These are phyloP conservation scores for Pelusios castaneus DNA, from an alignment of 2,113 vertebrate species.

Conservation along the genomic window DNA sequence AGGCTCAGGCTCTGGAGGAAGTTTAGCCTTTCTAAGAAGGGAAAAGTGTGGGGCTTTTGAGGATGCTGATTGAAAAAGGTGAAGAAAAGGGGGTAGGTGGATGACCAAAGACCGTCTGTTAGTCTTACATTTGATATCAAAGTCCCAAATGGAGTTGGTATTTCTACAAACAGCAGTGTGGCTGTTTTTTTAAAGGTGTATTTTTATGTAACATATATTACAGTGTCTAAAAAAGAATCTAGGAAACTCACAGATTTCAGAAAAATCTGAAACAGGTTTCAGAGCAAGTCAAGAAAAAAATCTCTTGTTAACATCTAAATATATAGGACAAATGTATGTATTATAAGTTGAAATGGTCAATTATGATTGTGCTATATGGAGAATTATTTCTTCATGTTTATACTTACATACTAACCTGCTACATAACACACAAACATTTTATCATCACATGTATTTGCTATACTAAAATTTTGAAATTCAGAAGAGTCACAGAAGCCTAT, in stretches of 20 bases:
- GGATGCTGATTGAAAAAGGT: neutral
- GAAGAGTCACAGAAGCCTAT: slow-evolving; percentile 13
- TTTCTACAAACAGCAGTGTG: neutral
- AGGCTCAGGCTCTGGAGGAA: neutral
- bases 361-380: neutral
- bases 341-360: neutral
- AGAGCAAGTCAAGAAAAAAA: neutral
- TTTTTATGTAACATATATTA: neutral
- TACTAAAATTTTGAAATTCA: slow-evolving; percentile 10
- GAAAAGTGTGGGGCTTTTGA: neutral
- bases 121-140: neutral
- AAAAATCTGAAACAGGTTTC: neutral
- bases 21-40: neutral
- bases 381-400: neutral
- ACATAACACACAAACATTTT: neutral
- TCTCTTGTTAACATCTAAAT: neutral
- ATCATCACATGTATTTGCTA: neutral
- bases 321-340: neutral
- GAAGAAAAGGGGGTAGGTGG: neutral
- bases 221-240: neutral
- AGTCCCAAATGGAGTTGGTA: accelerated
- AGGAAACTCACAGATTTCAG: neutral
- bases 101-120: neutral
- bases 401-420: neutral
- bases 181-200: neutral